Base-by-base conservation (phyloP, 2,888 invertebrate species). In the Nowickia ferox region DNA sequence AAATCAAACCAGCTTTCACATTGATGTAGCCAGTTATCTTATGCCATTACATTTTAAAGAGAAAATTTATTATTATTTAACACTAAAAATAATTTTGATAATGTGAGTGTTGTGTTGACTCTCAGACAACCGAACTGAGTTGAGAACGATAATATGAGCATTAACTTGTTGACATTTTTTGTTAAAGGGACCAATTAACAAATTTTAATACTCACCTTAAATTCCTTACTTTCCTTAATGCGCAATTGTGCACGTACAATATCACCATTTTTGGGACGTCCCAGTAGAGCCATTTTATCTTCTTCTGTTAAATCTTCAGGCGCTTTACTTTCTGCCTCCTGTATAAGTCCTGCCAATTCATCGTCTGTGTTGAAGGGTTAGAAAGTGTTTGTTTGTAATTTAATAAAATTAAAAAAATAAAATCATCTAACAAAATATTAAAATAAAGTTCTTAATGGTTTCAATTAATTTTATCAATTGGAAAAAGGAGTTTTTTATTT, bases 171-270 rank as follows among this genome's bases (percentile, higher is more conserved):
- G 30, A 30, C 0, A 0, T 30, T 44, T 40, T 44, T 44, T 8
- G 6, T n/a, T 13, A 57, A 5, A 1, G 4, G 4, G 8, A 57
- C 13, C 22, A 22, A 1, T 8, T 22, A 30, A 61, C 1, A 19
- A 42, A 42, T 40, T 42, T 0, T 0, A 17, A 42, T 42, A 87
- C 93, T 93, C 93, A 98, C 98, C 96, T 98, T 99, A 93, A 99
- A 99, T 93, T 99, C 99, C 93, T 98, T 97, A 94, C 98, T 99
- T 93, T 99, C 99, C 91, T 97, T 97, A 91, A 99, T 97, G 91
- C 97, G 95, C 90, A 99, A 95, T 94, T 97, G 96, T 83, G 97
- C 96, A 89, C 96, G 95, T 88, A 95, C 95, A 91, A 96, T 95
- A 89, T 98, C 98, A 4, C 99, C 99, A 86, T 98, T 94, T 89